Conservation (phyloP, 2,888 invertebrate genomes). For the Proisotoma minuta region DNA sequence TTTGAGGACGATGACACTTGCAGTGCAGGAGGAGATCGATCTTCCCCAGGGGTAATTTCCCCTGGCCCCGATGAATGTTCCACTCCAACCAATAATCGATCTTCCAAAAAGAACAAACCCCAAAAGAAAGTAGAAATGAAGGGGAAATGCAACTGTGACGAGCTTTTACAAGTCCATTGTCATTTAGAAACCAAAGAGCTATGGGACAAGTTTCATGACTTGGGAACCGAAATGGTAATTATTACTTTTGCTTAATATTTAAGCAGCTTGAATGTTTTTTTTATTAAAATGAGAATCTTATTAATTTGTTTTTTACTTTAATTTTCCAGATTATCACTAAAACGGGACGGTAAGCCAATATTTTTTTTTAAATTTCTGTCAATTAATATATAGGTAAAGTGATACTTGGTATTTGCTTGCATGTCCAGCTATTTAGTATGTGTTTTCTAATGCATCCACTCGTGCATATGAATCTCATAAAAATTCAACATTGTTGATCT, state of each 20-base stretch:
- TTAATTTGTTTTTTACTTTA: too few species aligned
- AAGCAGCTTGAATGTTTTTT: too few species aligned
- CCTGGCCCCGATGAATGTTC: slow-evolving; percentile 23
- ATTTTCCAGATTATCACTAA: too few species aligned
- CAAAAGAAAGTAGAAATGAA: slow-evolving; percentile 49
- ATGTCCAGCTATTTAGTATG: too few species aligned
- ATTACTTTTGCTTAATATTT: too few species aligned
- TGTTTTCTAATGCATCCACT: too few species aligned
- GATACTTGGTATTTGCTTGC: too few species aligned
- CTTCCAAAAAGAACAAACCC: slow-evolving; percentile 33
- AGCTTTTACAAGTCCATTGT: slow-evolving; percentile 63
- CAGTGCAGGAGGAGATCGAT: slow-evolving; percentile 41
- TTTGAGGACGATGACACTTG: slow-evolving; percentile 42
- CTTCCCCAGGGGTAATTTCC: slow-evolving; percentile 34
- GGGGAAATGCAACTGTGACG: slow-evolving; percentile 63
- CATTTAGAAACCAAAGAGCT: slow-evolving; percentile 74
- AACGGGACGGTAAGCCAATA: too few species aligned
- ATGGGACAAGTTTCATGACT: slow-evolving; percentile 73
- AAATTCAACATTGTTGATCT: background rate
- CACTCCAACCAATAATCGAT: slow-evolving; percentile 14
- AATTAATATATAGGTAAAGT: too few species aligned
- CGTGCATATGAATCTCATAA: background rate
- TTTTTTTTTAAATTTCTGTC: too few species aligned
- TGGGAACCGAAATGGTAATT: slow-evolving; percentile 80
- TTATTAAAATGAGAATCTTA: too few species aligned